Conservation (phyloP, 2,888 invertebrate genomes). For the Dyspetes luteomarginatus region DNA sequence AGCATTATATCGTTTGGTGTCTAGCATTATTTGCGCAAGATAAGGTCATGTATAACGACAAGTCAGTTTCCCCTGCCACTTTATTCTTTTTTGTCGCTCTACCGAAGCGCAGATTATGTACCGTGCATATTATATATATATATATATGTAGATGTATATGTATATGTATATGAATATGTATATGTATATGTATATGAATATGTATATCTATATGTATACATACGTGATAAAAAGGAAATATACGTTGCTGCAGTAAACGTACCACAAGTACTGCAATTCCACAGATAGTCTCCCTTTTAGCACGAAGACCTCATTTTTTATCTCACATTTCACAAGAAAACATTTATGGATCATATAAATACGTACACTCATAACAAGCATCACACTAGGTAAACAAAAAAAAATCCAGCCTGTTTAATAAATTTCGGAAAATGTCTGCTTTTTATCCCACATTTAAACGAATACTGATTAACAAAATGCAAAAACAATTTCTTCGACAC, state of each 20-base stretch:
- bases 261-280: not conserved
- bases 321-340: slow-evolving; percentile 4
- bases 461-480: no score
- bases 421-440: no score
- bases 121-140: no score
- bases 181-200: no score
- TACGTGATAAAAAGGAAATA: not conserved
- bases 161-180: no score
- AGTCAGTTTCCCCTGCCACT: not conserved
- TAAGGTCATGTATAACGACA: not conserved
- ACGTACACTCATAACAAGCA: not conserved
- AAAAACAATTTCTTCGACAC: no score
- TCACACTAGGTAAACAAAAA: not conserved
- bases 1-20: not conserved
- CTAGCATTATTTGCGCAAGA: not conserved
- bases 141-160: no score
- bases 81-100: not conserved
- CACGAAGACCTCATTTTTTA: not conserved
- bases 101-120: not conserved
- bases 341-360: not conserved
- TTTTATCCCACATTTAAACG: no score
- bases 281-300: not conserved
- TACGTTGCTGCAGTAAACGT: not conserved
- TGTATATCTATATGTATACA: not conserved
- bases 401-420: no score